Evolutionary conservation across 2,888 invertebrate genomes (phyloP), one percentile per base, ranked within the genome.

Genomic region (Drosophila meridiana): DNA sequence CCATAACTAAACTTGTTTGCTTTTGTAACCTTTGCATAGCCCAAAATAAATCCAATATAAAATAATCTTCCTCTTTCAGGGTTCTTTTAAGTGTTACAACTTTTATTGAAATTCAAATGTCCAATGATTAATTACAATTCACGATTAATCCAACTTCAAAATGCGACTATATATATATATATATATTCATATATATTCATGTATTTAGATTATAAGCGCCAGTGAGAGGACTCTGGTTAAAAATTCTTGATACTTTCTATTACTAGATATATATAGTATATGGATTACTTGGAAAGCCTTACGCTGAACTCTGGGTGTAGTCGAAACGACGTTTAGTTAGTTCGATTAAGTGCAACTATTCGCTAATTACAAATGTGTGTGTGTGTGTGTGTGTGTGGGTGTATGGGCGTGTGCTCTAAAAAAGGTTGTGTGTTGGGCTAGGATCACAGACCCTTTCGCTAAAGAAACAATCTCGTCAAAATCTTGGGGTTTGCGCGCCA

Each of bases 61-160:
- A 26, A 38, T 7, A 2, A 8, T 53, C 2, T 5, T 14, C 0
- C 1, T 55, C 32, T 38, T 32, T 48, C 30, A 14, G 36, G 38
- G 30, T 36, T 28, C 2, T 38, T 50, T 43, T 59, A 34, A 38
- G 62, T 71, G 48, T 70, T 78, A 60, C 66, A 87, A 86, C 77
- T 63, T 89, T 89, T 87, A 90, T 90, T 90, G 68, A 83, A 90
- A 79, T 87, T 89, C 85, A 87, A 89, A 85, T 81, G 66, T 73
- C 69, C 76, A 73, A 89, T 84, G 76, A 74, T 83, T 77, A 77
- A 86, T 88, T 89, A 88, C 87, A 89, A 50, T 88, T 83, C 69
- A 78, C 68, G 64, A 70, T 76, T 57, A 80, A 73, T 80, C 73
- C 77, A 85, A 87, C 69, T 83, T 86, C 69, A 88, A 85, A 85